A percentile compares a stretch with the other conserved stretches of the same genome.
These are phyloP conservation scores for Sciaenops ocellatus DNA, from an alignment of 2,797 vertebrate genomes.

Conservation along the genomic window DNA sequence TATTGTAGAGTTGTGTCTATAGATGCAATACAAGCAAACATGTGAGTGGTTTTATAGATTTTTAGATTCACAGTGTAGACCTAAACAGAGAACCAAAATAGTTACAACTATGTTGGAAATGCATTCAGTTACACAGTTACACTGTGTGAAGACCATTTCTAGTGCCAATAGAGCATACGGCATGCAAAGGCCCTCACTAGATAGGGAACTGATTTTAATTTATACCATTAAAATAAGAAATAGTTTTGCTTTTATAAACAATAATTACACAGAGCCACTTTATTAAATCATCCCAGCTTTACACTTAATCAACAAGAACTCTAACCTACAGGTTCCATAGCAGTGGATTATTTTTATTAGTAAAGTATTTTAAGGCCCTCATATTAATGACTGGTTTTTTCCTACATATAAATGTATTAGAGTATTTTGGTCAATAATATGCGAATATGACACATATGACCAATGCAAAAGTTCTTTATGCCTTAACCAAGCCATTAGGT, in stretches of 20 bases:
- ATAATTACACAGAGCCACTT: background rate
- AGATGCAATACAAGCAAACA: background rate
- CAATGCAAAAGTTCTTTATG: background rate
- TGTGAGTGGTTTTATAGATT: background rate
- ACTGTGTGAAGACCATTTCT: background rate
- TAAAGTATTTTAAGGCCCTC: background rate
- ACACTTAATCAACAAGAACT: background rate
- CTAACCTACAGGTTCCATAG: background rate
- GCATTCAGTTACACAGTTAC: constrained; percentile 2
- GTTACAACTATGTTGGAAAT: background rate
- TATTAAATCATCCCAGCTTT: background rate
- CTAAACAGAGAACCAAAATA: background rate
- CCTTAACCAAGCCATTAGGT: background rate
- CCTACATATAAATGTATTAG: background rate
- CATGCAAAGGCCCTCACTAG: background rate
- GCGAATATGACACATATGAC: background rate
- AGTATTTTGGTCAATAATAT: background rate
- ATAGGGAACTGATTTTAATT: background rate
- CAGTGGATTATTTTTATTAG: no score
- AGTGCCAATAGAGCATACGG: background rate
- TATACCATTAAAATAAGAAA: background rate
- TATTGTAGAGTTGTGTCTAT: background rate
- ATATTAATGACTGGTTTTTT: background rate
- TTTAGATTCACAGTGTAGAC: background rate
- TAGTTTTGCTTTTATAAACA: background rate